Evolutionary conservation across 2,797 vertebrate genomes (phyloP).

Genomic region (Sebastes ruberrimus): DNA sequence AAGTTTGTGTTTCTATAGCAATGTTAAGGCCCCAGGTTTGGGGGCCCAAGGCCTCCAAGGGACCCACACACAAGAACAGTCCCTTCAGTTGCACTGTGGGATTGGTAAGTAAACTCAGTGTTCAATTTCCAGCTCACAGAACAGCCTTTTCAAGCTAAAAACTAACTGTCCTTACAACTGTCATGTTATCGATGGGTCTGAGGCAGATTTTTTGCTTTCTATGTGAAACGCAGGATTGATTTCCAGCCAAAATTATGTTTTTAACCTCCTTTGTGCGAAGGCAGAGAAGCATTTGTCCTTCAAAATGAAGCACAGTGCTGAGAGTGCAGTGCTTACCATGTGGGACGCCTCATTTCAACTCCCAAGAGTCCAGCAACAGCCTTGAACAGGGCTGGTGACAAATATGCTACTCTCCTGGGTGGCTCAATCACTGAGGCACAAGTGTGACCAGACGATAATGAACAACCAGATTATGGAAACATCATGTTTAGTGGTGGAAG

Average conservation of each 20-base stretch:
- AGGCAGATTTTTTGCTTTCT: background rate
- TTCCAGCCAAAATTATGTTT: constrained; percentile 8
- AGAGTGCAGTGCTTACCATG: constrained; percentile 13
- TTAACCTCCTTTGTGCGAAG: constrained; percentile 9
- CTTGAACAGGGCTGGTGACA: background rate
- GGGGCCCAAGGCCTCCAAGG: background rate
- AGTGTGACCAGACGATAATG: background rate
- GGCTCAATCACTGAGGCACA: background rate
- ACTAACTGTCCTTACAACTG: background rate
- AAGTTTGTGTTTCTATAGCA: constrained; percentile 25
- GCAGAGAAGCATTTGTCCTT: constrained; percentile 11
- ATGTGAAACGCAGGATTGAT: constrained; percentile 1
- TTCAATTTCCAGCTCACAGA: constrained; percentile 12
- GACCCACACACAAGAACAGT: background rate
- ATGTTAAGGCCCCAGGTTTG: constrained; percentile 4
- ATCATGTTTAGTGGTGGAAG: background rate
- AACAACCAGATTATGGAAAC: background rate
- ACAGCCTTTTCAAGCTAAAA: constrained; percentile 15
- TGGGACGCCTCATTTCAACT: constrained; percentile 24
- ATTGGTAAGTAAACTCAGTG: background rate
- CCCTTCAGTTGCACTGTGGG: background rate
- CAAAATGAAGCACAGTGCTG: constrained; percentile 24
- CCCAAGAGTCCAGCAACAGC: constrained; percentile 8
- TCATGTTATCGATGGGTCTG: background rate
- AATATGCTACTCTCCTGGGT: background rate